Conservation (phyloP, 2,113 vertebrate species). For the Girardinichthys multiradiatus region DNA sequence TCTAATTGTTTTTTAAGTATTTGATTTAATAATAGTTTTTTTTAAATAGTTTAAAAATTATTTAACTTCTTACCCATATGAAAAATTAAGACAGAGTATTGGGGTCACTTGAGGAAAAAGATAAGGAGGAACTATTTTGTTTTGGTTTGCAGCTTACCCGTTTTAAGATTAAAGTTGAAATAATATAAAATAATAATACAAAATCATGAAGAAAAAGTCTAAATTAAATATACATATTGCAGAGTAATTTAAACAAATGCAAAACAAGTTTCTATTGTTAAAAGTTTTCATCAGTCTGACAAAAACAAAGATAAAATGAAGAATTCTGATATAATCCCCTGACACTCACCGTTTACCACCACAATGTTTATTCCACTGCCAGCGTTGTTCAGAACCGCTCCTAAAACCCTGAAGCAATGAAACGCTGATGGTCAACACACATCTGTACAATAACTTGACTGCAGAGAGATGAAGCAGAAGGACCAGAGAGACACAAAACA, state of each 20-base stretch:
- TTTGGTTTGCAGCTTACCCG: not conserved
- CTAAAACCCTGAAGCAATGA: conserved; percentile 81
- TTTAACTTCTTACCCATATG: not conserved
- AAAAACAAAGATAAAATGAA: too few species aligned
- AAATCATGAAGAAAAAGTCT: not conserved
- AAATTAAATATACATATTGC: too few species aligned
- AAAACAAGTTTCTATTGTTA: too few species aligned
- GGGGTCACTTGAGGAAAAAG: not conserved
- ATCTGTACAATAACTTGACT: not conserved
- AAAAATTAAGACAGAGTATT: not conserved
- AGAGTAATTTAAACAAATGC: too few species aligned
- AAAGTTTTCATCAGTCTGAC: too few species aligned
- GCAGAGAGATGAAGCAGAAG: too few species aligned
- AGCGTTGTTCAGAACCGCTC: conserved; percentile 83
- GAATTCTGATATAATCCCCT: too few species aligned
- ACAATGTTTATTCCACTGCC: conserved; percentile 88
- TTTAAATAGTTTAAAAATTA: too few species aligned
- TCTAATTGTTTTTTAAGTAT: too few species aligned
- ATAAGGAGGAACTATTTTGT: not conserved
- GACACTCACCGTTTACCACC: conserved; percentile 83
- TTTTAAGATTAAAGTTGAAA: not conserved
- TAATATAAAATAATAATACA: not conserved
- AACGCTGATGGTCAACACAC: too few species aligned
- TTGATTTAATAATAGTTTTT: too few species aligned
- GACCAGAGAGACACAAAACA: too few species aligned